Conservation (phyloP, 1,140 invertebrate genomes). For the Atta cephalotes region DNA sequence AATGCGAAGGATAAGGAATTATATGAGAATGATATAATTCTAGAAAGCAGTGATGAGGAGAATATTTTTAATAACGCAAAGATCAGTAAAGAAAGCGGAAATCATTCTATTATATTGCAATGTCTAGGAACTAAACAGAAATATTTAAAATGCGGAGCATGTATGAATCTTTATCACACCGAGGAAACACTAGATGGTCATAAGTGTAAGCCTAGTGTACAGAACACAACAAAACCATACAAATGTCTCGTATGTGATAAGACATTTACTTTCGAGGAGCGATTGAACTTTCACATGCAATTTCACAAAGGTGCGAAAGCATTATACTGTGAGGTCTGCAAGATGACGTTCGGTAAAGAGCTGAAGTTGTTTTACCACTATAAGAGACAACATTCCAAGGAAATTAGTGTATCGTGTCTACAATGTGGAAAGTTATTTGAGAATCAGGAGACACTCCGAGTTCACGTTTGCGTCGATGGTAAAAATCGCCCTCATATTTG, state of each 20-base stretch:
- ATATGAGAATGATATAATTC: constrained; percentile 75
- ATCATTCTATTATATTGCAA: constrained; percentile 65
- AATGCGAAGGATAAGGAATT: constrained; percentile 59
- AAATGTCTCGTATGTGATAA: constrained; percentile 71
- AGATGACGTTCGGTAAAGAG: constrained; percentile 76
- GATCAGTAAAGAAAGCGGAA: constrained; percentile 52
- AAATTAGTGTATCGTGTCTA: constrained; percentile 73
- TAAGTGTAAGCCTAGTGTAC: constrained; percentile 76
- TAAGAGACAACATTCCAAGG: constrained; percentile 77
- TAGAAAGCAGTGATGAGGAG: constrained; percentile 78
- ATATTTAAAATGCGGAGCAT: constrained; percentile 77
- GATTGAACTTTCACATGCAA: constrained; percentile 75
- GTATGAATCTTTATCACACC: constrained; percentile 79
- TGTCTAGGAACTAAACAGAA: constrained; percentile 71
- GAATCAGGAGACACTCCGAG: constrained; percentile 65
- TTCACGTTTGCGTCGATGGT: constrained; percentile 75
- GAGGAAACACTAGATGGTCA: constrained; percentile 74
- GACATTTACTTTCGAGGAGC: constrained; percentile 77
- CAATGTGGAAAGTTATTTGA: constrained; percentile 78
- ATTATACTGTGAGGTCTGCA: constrained; percentile 75
- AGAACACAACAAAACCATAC: constrained; percentile 74
- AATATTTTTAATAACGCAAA: constrained; percentile 63
- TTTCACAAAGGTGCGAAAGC: constrained; percentile 73
- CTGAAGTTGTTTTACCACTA: constrained; percentile 78
- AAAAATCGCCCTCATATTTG: constrained; percentile 92